Evolutionary conservation across 2,888 invertebrate species (phyloP).

Genomic region (Epicampocera succincta): DNA sequence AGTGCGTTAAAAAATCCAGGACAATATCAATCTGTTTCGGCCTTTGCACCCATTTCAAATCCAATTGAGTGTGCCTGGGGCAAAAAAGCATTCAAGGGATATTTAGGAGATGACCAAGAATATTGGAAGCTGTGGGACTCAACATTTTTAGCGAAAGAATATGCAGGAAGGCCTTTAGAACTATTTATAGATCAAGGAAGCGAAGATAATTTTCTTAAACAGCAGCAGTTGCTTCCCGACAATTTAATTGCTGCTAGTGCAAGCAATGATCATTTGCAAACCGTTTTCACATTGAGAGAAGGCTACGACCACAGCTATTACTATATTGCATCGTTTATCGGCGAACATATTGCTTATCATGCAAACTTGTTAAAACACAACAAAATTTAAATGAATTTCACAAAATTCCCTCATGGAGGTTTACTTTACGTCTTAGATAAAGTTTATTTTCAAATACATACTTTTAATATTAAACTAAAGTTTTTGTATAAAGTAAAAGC

Average conservation of each 20-base stretch:
- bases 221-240: slow-evolving; percentile 91
- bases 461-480: slow-evolving; percentile 45
- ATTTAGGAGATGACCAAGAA: slow-evolving; percentile 87
- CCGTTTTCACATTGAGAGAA: slow-evolving; percentile 87
- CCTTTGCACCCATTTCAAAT: slow-evolving; percentile 97
- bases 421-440: slow-evolving; percentile 49
- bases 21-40: slow-evolving; percentile 92
- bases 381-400: background rate
- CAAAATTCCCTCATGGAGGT: slow-evolving; percentile 29
- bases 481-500: slow-evolving; percentile 53
- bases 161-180: slow-evolving; percentile 91
- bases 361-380: slow-evolving; percentile 86
- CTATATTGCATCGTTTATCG: slow-evolving; percentile 94
- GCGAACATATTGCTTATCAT: slow-evolving; percentile 96
- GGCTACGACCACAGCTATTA: slow-evolving; percentile 98
- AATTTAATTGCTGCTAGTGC: slow-evolving; percentile 84
- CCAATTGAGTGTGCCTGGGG: slow-evolving; percentile 94
- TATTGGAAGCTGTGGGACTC: slow-evolving; percentile 94
- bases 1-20: slow-evolving; percentile 95
- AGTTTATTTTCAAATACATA: slow-evolving; percentile 34
- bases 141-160: slow-evolving; percentile 89
- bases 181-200: slow-evolving; percentile 95
- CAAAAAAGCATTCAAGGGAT: slow-evolving; percentile 90
- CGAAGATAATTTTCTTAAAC: slow-evolving; percentile 89
- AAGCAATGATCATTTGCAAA: slow-evolving; percentile 85